Conservation (phyloP, 30 jellyfish, hydroid and myxozoan species). For the Aurelia coerulea region DNA sequence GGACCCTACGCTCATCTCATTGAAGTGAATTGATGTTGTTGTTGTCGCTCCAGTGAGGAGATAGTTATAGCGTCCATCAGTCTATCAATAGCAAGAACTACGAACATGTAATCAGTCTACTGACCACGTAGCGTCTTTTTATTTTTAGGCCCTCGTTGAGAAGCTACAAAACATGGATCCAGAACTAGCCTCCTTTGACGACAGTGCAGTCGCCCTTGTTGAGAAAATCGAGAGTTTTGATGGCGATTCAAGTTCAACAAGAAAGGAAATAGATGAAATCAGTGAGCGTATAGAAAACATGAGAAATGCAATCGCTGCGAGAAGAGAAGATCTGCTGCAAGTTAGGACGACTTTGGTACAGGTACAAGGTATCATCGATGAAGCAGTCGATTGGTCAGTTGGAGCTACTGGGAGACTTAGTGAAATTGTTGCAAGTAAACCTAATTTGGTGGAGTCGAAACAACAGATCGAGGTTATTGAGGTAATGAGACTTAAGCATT, state of each 20-base stretch:
- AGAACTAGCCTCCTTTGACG: slow-evolving; percentile 35
- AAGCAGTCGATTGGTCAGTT: slow-evolving; percentile 66
- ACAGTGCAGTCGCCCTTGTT: slow-evolving; percentile 23
- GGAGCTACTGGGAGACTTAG: slow-evolving; percentile 62
- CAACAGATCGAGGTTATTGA: slow-evolving; percentile 74
- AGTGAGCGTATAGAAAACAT: slow-evolving; percentile 34
- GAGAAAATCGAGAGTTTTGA: slow-evolving; percentile 22
- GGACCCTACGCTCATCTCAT: no score
- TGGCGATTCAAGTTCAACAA: slow-evolving; percentile 64
- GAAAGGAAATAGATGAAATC: slow-evolving; percentile 15
- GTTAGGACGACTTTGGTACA: slow-evolving; percentile 64
- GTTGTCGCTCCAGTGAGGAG: no score
- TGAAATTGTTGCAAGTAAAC: slow-evolving; percentile 61
- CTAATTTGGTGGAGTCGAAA: slow-evolving; percentile 77
- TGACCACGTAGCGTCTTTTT: no score
- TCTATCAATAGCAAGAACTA: no score
- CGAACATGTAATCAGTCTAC: no score
- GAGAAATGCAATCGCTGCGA: slow-evolving; percentile 25
- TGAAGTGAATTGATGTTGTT: no score
- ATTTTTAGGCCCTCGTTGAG: slow-evolving; percentile 45
- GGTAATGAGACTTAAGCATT: slow-evolving; percentile 29
- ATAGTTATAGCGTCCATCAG: no score
- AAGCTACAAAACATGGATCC: slow-evolving; percentile 53
- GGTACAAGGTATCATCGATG: slow-evolving; percentile 28
- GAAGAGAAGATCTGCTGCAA: slow-evolving; percentile 40